Evolutionary conservation across 2,888 invertebrate genomes (phyloP), one percentile per base, ranked within the genome.

Genomic region (Campaea margaritaria): DNA sequence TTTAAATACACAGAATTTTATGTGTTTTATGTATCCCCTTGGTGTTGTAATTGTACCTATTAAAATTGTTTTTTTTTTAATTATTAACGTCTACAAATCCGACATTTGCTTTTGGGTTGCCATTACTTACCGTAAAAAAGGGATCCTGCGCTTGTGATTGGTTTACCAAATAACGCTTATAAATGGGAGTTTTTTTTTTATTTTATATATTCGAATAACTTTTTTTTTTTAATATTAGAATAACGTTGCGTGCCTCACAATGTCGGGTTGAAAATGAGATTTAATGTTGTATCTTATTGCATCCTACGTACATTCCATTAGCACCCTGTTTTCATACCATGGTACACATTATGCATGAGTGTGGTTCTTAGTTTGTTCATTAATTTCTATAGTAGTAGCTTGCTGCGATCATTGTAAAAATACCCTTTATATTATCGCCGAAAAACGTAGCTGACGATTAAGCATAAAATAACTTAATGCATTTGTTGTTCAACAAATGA

Each of bases 51-150:
- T 58, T 44, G 56, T 51, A 31, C n/a, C 42, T 15, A 9, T 51
- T 31, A 51, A 43, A 34, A 51, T 12, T 14, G 11, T 7, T 0
- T 16, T 49, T 10, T 65, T 60, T 64, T 67, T 12, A n/a, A 3
- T 75, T 72, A 70, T 67, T 65, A 67, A 72, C 31, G 46, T 55
- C 42, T 78, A 85, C 82, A 79, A 87, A 87, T 87, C 91, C 90
- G 90, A 91, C 89, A 89, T 91, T 88, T 85, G 87, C 83, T 86
- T 85, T 82, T 83, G 86, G 87, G 81, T 86, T 90, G 91, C 87
- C 89, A 87, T 90, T 85, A 84, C 87, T 81, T 81, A 78, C 71
- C 65, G 76, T 61, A 14, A 75, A 72, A 70, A 67, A 69, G 58
- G 64, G 59, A 58, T 67, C 48, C 76, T 77, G 79, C 84, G 89